These are phyloP conservation scores for Elysia crispata DNA, from an alignment of 2,888 invertebrate species.

Conservation along the genomic window DNA sequence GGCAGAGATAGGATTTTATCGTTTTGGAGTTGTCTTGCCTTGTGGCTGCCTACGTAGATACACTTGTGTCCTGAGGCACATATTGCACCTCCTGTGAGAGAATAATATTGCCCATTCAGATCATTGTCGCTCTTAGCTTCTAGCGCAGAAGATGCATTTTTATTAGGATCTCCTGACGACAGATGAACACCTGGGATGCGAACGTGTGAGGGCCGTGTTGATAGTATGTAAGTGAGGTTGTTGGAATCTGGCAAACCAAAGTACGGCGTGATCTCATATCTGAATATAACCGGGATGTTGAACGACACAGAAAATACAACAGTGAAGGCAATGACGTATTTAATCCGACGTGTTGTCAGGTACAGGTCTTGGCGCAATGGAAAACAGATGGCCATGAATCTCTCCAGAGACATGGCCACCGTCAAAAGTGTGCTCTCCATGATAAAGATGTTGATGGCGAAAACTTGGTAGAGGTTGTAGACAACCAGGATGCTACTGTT, in stretches of 20 bases:
- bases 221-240: not conserved
- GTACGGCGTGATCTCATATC: constrained; percentile 58
- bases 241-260: constrained; percentile 24
- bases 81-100: no score
- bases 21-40: no score
- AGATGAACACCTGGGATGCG: not conserved
- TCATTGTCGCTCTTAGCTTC: not conserved
- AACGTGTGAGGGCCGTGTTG: not conserved
- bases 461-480: constrained; percentile 69
- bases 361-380: constrained; percentile 84
- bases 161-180: not conserved
- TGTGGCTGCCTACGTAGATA: no score
- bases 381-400: constrained; percentile 87
- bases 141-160: not conserved
- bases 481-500: constrained; percentile 62
- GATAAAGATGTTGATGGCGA: constrained; percentile 75
- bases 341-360: constrained; percentile 81
- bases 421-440: constrained; percentile 88
- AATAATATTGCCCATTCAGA: no score
- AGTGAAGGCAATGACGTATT: constrained; percentile 82
- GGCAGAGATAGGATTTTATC: no score
- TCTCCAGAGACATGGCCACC: constrained; percentile 85
- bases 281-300: constrained; percentile 82
- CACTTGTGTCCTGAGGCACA: not conserved
- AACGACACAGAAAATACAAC: constrained; percentile 83